A percentile compares a stretch with the other conserved stretches of the same genome.
Conservation (phyloP, 2,888 invertebrate species). For the Smittia aterrima region DNA sequence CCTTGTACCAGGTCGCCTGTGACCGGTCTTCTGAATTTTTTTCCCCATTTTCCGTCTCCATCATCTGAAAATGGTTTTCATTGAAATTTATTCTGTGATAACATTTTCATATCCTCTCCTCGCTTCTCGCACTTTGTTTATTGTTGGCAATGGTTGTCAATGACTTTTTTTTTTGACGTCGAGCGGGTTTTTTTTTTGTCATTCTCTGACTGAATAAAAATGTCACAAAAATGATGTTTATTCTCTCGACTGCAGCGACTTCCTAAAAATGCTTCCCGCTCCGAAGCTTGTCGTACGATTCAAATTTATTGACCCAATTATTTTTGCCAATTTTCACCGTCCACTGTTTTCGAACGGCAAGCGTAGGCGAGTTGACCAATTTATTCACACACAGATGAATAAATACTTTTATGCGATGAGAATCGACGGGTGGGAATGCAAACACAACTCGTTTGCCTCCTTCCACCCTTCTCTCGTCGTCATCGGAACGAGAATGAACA, state of each 20-base stretch:
- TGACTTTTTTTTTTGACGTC: conserved; percentile 6
- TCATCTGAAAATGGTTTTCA: conserved; percentile 15
- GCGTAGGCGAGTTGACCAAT: not conserved
- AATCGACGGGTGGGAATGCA: not conserved
- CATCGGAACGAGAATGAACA: not conserved
- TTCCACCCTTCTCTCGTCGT: not conserved
- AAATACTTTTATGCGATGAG: conserved; percentile 14
- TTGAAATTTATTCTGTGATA: conserved; percentile 40
- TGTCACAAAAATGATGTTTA: not conserved
- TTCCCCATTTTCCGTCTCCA: not conserved
- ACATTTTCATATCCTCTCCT: conserved; percentile 21
- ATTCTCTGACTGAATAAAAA: not conserved
- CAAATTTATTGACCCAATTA: conserved; percentile 38
- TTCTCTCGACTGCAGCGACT: not conserved
- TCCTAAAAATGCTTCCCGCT: not conserved
- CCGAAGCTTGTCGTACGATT: not conserved
- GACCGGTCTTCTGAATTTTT: no score
- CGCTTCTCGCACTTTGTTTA: not conserved
- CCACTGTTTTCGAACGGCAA: not conserved
- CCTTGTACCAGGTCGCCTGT: no score
- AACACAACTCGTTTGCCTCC: not conserved
- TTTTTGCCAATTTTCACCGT: conserved; percentile 25
- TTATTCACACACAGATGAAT: conserved; percentile 18
- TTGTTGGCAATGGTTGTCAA: conserved; percentile 30
- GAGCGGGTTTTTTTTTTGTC: not conserved